Evolutionary conservation across 2,113 vertebrate genomes (phyloP), one percentile per base, ranked within the genome.

Genomic region (Ranitomeya imitator): DNA sequence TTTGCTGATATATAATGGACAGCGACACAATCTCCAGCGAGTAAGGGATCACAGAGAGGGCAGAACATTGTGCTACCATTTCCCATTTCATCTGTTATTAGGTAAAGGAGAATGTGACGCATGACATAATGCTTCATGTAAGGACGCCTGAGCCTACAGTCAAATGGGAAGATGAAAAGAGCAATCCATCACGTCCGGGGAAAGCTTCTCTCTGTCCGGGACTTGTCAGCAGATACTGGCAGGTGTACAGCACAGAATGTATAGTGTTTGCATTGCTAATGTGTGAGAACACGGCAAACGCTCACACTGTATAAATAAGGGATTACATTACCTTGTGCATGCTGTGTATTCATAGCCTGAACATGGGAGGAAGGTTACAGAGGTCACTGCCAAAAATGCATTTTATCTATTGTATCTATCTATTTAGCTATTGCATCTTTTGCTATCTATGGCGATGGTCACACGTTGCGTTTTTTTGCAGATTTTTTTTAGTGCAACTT

Each of bases 261-360:
- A 71, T 54, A 55, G n/a, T 84, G 63, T 84, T 69, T 84, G 51
- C 82, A 71, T 84, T 19, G 51, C 51, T 84, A 26, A 84, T 84
- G n/a, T 54, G 14, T 69, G 26, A 69, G 61, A 69, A 67, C 61
- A 55, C 55, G 51, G 63, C 10, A 18, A 71, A 55, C 16, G 45
- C 37, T 23, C 71, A 69, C 26, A n/a, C n/a, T 67, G 55, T 26
- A 51, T 55, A 84, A 71, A 84, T 51, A 71, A 0, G 59, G 1
- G 52, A 69, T 83, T 83, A 67, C 5, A 65, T 82, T 51, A n/a
- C 80, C 3, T 10, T 79, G 23, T 77, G 37, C 54, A 52, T 6
- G 19, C 23, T 18, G 26, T 63, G 79, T 21, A 45, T 45, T 11
- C n/a, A 80, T 31, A 51, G 57, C 2, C 15, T 19, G 57, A 4